Percentiles rank a stretch among this genome's conserved stretches.
Evolutionary conservation across 2,797 vertebrate species (phyloP).

Genomic region (Acestrorhynchus altus): DNA sequence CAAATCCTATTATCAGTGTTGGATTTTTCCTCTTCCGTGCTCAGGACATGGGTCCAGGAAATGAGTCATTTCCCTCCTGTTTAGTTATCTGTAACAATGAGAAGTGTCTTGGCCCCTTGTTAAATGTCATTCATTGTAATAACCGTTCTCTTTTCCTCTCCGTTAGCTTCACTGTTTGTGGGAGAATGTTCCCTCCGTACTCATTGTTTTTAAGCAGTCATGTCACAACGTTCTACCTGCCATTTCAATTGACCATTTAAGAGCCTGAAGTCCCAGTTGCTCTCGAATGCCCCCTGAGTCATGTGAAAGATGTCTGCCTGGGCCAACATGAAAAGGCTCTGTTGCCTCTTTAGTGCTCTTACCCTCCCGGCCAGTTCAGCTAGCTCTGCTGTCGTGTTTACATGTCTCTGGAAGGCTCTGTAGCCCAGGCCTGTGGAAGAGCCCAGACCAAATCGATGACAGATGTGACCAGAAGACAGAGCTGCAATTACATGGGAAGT

Average conservation of each 20-base stretch:
- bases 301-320: slow-evolving; percentile 27
- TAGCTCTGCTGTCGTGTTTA: slow-evolving; percentile 46
- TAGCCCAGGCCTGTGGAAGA: slow-evolving; percentile 34
- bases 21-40: slow-evolving; percentile 48
- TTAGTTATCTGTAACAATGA: slow-evolving; percentile 45
- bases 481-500: slow-evolving; percentile 49
- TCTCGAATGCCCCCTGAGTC: slow-evolving; percentile 31
- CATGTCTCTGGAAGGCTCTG: slow-evolving; percentile 47
- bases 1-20: slow-evolving; percentile 58
- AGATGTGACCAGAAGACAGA: slow-evolving; percentile 53
- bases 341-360: slow-evolving; percentile 42
- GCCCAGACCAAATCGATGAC: slow-evolving; percentile 49
- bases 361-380: slow-evolving; percentile 13
- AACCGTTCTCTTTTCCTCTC: not conserved
- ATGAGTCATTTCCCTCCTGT: slow-evolving; percentile 55
- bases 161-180: slow-evolving; percentile 32
- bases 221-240: not conserved
- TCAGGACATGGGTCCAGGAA: slow-evolving; percentile 52
- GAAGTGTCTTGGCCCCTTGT: slow-evolving; percentile 29
- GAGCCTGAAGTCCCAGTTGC: slow-evolving; percentile 27
- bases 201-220: not conserved
- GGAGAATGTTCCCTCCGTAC: slow-evolving; percentile 9
- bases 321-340: slow-evolving; percentile 43
- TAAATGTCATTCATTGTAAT: slow-evolving; percentile 13
- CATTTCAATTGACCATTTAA: slow-evolving; percentile 2